Evolutionary conservation across 2,113 vertebrate genomes (phyloP), one percentile per base, ranked within the genome.

Genomic region (Chlorocebus sabaeus): DNA sequence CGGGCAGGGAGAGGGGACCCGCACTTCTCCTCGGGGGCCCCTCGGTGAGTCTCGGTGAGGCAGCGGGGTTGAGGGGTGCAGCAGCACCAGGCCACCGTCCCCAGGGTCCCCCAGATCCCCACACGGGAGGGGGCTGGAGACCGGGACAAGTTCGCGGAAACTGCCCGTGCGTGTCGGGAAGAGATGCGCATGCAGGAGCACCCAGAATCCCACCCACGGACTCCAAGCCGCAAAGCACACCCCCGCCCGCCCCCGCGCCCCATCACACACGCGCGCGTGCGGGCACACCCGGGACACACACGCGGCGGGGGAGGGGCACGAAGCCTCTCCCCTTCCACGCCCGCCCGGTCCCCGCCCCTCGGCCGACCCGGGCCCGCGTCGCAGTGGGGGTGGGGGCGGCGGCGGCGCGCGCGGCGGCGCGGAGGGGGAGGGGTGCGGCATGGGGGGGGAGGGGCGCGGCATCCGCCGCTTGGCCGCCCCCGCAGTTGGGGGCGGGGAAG

Each of bases 401-500:
- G 3, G 64, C 40, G 8, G 48, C 6, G 67, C 27, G 40, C 35
- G 20, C 25, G 40, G 6, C 14, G 3, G 25, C 3, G 8, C 11
- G 79, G 3, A 1, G 30, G 35, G 52, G 75, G 23, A 52, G 59
- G 45, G 43, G 43, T 45, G 12, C n/a, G 9, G 16, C 17, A 5
- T 4, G 13, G 75, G 6, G 2, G 59, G 75, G 27, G 61, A 67
- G 67, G 50, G 86, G 61, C 40, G 79, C 90, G 30, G 79, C 85
- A 93, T 81, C 81, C 25, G 89, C 70, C 3, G 61, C 78, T 40
- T 72, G 0, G 57, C 81, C 86, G 73, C 95, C 96, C 96, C 92
- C 81, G 93, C 91, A 95, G 85, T 48, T 81, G 97, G 94, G 84
- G 93, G 95, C 59, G 79, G 96, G 95, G 95, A 92, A 96, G 91